Base-by-base conservation (phyloP, 1,140 invertebrate genomes). In the Odontomachus brunneus region DNA sequence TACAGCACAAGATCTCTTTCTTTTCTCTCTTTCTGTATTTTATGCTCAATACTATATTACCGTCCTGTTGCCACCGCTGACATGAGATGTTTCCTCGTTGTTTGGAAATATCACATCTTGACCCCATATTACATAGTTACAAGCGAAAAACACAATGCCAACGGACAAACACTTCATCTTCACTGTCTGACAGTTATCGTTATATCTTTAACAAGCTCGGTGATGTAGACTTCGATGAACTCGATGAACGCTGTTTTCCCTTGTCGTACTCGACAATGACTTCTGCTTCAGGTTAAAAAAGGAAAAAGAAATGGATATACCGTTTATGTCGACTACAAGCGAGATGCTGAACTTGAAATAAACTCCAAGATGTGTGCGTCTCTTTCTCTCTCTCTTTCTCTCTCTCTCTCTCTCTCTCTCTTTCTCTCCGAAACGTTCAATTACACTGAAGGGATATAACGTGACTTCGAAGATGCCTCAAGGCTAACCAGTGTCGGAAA, bases 31-130 rank as follows among this genome's bases (percentile, higher is more conserved):
- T 49, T 38, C 44, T 69, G n/a, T 59, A 72, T 22, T 55, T 59
- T 57, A 49, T 33, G n/a, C n/a, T n/a, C n/a, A 55, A 38, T 38
- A 63, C 69, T 83, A 72, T 80, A 76, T 89, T 84, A 91, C 90
- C 76, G 51, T 22, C 22, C 26, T 17, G 60, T 83, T 85, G 33
- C 86, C 87, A 19, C 82, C 86, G 69, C 89, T 90, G 12, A 89
- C 19, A 33, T 89, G 76, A 33, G 82, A 22, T 11, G 15, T 51
- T 24, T 89, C 81, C 44, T 90, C 88, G 7, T 89, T 76, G 26
- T 11, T 72, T 75, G 91, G 91, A 84, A 89, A 92, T 22, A 82
- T 26, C 71, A 92, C 72, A 38, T 92, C 89, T 53, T 92, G 91
- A 72, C 90, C 67, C 22, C 15, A 76, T 57, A 81, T 82, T 26